These are phyloP conservation scores for Passer domesticus DNA, from an alignment of 2,113 vertebrate genomes.

Conservation along the genomic window DNA sequence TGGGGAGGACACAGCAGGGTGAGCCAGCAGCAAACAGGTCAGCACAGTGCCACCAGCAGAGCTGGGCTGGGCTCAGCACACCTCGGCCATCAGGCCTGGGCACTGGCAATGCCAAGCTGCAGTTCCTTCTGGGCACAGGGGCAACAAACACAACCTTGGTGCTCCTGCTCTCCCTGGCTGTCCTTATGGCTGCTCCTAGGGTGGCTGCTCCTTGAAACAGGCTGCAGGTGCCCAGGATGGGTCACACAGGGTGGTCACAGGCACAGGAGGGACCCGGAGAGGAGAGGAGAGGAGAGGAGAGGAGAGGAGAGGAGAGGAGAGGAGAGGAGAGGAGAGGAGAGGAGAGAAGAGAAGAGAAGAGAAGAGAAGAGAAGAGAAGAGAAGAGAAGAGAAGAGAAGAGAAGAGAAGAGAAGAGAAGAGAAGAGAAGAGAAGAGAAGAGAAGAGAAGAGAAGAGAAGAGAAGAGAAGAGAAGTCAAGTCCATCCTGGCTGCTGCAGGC, in stretches of 20 bases:
- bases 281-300: too few relatives aligned
- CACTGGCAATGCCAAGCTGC: rapidly evolving
- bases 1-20: not conserved
- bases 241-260: not conserved
- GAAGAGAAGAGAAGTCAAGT: too few relatives aligned
- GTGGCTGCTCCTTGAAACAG: not conserved
- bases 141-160: not conserved
- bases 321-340: too few relatives aligned
- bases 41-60: not conserved
- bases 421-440: too few relatives aligned
- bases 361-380: too few relatives aligned
- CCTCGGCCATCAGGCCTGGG: not conserved
- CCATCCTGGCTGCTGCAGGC: not conserved
- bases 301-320: too few relatives aligned
- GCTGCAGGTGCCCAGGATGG: not conserved
- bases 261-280: not conserved
- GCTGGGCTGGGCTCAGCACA: not conserved
- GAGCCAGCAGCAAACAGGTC: not conserved
- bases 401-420: too few relatives aligned
- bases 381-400: too few relatives aligned
- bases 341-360: not conserved
- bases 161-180: not conserved
- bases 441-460: too few relatives aligned
- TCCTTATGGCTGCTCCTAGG: not conserved
- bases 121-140: not conserved